Percentiles rank a stretch among this genome's conserved stretches.
Conservation (phyloP, 2,888 invertebrate genomes). For the Drosophila mulleri region DNA sequence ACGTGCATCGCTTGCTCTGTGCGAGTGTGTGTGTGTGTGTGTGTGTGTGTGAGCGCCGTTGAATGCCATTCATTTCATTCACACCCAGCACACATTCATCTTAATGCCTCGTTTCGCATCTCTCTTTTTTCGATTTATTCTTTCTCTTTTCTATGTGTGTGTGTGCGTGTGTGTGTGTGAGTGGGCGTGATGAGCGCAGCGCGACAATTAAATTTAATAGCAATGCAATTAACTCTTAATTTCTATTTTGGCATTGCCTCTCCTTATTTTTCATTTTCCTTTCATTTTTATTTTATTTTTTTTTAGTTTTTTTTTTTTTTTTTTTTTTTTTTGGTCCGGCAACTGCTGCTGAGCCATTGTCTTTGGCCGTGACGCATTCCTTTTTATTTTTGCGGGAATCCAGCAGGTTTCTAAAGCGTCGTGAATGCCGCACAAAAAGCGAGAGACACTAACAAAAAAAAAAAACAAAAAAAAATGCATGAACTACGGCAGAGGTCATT, state of each 20-base stretch:
- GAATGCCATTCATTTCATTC: conserved; percentile 66
- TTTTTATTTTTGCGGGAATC: background rate
- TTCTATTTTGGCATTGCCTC: conserved; percentile 56
- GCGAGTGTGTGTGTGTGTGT: too few relatives aligned
- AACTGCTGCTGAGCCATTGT: conserved; percentile 59
- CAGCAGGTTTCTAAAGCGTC: conserved; percentile 5
- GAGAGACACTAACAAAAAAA: conserved; percentile 29
- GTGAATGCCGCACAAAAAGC: conserved; percentile 27
- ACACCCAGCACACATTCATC: conserved; percentile 63
- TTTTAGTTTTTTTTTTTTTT: too few relatives aligned
- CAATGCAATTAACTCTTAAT: conserved; percentile 80
- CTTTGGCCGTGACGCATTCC: conserved; percentile 24
- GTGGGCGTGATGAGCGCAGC: conserved; percentile 49
- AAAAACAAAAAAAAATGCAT: conserved; percentile 15
- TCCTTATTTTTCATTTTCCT: conserved; percentile 15
- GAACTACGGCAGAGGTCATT: conserved; percentile 75
- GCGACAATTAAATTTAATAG: conserved; percentile 80
- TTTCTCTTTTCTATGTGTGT: background rate
- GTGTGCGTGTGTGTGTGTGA: too few relatives aligned
- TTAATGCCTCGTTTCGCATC: conserved; percentile 37
- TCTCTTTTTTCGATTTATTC: conserved; percentile 11
- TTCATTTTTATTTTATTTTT: background rate
- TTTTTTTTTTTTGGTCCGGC: conserved; percentile 9
- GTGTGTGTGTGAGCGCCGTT: conserved; percentile 29
- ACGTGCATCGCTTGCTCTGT: background rate